These are phyloP conservation scores for Chitala chitala DNA, from an alignment of 2,113 vertebrate species.

Conservation along the genomic window DNA sequence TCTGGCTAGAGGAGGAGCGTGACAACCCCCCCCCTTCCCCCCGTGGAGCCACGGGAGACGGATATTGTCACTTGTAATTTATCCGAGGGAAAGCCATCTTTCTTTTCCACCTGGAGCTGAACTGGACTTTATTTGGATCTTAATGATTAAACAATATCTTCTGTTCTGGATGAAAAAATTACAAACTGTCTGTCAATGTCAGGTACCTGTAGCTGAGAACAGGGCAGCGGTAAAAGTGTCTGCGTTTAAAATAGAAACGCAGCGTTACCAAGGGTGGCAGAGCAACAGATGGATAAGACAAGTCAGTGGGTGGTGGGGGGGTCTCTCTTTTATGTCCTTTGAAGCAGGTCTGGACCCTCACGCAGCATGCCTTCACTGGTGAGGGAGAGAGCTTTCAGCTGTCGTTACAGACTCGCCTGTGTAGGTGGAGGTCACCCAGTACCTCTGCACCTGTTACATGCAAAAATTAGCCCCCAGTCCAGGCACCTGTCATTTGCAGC, in stretches of 20 bases:
- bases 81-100: neutral
- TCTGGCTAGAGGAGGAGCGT: neutral
- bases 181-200: neutral
- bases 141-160: neutral
- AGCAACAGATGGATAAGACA: conserved; percentile 3
- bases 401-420: neutral
- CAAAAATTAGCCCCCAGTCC: too few relatives aligned
- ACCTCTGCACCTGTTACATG: too few relatives aligned
- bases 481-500: neutral
- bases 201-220: neutral
- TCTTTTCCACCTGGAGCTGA: neutral
- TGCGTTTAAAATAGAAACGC: too few relatives aligned
- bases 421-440: neutral
- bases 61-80: neutral
- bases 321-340: neutral
- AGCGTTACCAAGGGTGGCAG: neutral
- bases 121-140: neutral
- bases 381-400: neutral
- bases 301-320: neutral
- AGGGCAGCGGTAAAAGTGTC: neutral
- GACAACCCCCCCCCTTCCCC: too few relatives aligned
- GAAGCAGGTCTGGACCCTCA: neutral
- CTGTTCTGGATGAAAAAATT: neutral
- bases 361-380: too few relatives aligned
- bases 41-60: neutral